These are phyloP conservation scores for Drosophila arawakana DNA, from an alignment of 1,140 invertebrate genomes.

Conservation along the genomic window DNA sequence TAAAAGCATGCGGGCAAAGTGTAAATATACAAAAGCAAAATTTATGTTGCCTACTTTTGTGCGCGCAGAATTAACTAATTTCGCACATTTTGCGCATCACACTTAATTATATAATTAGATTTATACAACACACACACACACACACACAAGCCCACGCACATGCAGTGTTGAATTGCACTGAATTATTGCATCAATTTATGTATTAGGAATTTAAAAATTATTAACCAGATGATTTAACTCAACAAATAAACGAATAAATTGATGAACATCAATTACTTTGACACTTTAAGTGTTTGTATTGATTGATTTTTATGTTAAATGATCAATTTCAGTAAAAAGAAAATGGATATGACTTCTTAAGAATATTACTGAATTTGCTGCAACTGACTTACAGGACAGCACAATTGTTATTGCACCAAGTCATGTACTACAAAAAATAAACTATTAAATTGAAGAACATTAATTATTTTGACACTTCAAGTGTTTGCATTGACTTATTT, in stretches of 20 bases:
- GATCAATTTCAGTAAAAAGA: no score
- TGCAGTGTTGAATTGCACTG: conserved; percentile 36
- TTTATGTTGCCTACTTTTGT: conserved; percentile 74
- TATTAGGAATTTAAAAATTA: not conserved
- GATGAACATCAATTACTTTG: no score
- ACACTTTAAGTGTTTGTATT: no score
- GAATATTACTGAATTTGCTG: no score
- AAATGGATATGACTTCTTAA: no score
- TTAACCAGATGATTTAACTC: not conserved
- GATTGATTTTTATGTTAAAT: no score
- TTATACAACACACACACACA: conserved; percentile 16
- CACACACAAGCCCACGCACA: conserved; percentile 13
- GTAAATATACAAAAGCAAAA: conserved; percentile 30
- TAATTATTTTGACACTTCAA: no score
- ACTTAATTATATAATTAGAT: conserved; percentile 56
- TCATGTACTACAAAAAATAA: not conserved
- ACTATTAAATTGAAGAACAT: no score
- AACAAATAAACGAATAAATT: not conserved
- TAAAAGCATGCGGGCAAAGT: conserved; percentile 56
- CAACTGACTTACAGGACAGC: no score
- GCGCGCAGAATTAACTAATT: conserved; percentile 63
- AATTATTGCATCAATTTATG: not conserved
- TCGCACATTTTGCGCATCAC: conserved; percentile 38
- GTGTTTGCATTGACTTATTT: no score
- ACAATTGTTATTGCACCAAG: no score